Evolutionary conservation across 2,113 vertebrate species (phyloP), one percentile per base, ranked within the genome.

Genomic region (Anguilla rostrata): DNA sequence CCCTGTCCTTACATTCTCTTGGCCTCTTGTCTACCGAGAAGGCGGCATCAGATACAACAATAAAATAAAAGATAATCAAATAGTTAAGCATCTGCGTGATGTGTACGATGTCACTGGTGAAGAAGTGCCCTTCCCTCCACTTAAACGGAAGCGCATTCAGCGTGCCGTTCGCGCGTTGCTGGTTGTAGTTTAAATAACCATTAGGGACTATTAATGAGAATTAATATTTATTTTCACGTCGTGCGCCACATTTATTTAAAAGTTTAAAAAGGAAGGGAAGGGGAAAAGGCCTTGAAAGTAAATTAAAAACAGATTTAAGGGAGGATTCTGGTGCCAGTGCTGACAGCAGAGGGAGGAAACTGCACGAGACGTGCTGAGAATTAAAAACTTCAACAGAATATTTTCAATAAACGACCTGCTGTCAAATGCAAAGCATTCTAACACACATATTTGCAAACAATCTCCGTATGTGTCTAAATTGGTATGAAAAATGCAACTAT

Each of bases 111-210:
- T 60, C 2, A 40, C 20, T 56, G 57, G 46, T 46, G 43, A 82
- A 57, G 56, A 86, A 57, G 34, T 34, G 34, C 34, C 81, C 86
- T 90, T 91, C 86, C 79, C 56, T 46, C 86, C 29, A 86, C 88
- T 89, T 89, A 84, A 87, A 88, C 87, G 86, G 39, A 86, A 87
- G 86, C 90, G 88, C 86, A 34, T 34, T 88, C n/a, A 66, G 63
- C 87, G 87, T 84, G 78, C 83, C 34, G 34, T 34, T 88, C 56
- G 87, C 83, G 90, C 92, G 92, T 57, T 66, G 85, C n/a, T 88
- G 87, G 56, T 90, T 41, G 18, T 85, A 84, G 85, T 71, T 90
- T 89, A 92, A 91, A 90, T 85, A 89, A 87, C 80, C 83, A 87
- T 88, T 89, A 88, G 85, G 75, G 84, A 84, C 81, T 88, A 46